Percentiles rank a stretch among this genome's conserved stretches.
Conservation (phyloP, 2,113 vertebrate genomes). For the Clarias macrocephalus region DNA sequence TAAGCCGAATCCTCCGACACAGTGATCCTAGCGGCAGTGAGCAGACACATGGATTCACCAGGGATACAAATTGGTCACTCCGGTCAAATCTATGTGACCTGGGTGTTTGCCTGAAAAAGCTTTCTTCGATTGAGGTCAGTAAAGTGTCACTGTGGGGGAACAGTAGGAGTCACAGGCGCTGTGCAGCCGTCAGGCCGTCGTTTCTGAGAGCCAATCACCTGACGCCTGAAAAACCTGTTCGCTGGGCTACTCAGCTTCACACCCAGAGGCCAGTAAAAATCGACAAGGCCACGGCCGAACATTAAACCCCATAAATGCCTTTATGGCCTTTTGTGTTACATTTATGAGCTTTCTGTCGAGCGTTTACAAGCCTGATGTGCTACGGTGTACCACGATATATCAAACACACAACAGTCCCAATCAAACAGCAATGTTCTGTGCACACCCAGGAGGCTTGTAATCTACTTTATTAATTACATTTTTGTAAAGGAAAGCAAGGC, state of each 20-base stretch:
- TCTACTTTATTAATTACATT: background rate
- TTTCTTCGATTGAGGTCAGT: constrained; percentile 50
- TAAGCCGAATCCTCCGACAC: constrained; percentile 16
- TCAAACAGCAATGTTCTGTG: constrained; percentile 36
- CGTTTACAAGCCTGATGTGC: constrained; percentile 34
- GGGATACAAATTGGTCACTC: constrained; percentile 35
- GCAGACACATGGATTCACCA: background rate
- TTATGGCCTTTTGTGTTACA: constrained; percentile 36
- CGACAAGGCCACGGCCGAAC: constrained; percentile 36
- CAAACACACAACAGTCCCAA: constrained; percentile 43
- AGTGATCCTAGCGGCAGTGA: background rate
- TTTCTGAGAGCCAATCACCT: constrained; percentile 39
- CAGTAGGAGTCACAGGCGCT: background rate
- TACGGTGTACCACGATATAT: constrained; percentile 26
- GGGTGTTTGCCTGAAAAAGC: constrained; percentile 38
- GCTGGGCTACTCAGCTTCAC: constrained; percentile 16
- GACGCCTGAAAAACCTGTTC: constrained; percentile 40
- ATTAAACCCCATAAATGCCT: constrained; percentile 48
- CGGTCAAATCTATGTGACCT: constrained; percentile 44
- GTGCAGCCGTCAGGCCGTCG: background rate
- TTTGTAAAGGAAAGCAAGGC: background rate
- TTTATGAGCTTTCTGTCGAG: constrained; percentile 46
- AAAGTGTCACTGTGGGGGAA: constrained; percentile 38
- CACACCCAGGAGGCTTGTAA: constrained; percentile 18
- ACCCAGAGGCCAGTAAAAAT: constrained; percentile 43